A percentile compares a stretch with the other conserved stretches of the same genome.
These are phyloP conservation scores for Heterohyrax brucei DNA, from an alignment of 2,797 vertebrate species.

Conservation along the genomic window DNA sequence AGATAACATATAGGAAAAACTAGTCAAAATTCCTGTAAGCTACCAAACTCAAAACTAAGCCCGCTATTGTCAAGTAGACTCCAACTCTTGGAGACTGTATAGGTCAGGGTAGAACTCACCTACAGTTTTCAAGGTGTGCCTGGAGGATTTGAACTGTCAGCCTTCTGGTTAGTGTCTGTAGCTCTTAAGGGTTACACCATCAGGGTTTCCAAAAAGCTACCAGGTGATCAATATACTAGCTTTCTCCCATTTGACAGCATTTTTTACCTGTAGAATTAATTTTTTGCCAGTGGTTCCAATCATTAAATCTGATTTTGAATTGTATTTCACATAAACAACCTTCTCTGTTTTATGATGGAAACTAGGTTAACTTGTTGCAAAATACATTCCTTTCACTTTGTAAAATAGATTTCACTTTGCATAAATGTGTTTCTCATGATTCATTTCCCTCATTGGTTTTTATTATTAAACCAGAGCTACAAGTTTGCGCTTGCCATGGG, in stretches of 20 bases:
- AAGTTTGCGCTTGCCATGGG: background rate
- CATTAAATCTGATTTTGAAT: conserved; percentile 52
- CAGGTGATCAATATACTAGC: background rate
- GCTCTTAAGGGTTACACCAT: no score
- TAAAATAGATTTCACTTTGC: background rate
- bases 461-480: background rate
- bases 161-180: no score
- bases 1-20: background rate
- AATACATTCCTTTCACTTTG: conserved; percentile 42
- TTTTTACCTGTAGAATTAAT: conserved; percentile 9
- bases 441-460: background rate
- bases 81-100: no score
- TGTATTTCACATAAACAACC: background rate
- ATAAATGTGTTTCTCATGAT: background rate
- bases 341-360: conserved; percentile 42
- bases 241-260: background rate
- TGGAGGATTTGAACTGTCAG: no score
- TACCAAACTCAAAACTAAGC: background rate
- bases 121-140: no score
- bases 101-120: no score
- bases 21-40: background rate
- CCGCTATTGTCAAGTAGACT: no score
- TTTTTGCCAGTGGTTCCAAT: background rate
- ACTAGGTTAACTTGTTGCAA: background rate
- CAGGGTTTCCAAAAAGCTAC: background rate